Evolutionary conservation across 2,113 vertebrate genomes (phyloP), one percentile per base, ranked within the genome.

Genomic region (Echinops telfairi): DNA sequence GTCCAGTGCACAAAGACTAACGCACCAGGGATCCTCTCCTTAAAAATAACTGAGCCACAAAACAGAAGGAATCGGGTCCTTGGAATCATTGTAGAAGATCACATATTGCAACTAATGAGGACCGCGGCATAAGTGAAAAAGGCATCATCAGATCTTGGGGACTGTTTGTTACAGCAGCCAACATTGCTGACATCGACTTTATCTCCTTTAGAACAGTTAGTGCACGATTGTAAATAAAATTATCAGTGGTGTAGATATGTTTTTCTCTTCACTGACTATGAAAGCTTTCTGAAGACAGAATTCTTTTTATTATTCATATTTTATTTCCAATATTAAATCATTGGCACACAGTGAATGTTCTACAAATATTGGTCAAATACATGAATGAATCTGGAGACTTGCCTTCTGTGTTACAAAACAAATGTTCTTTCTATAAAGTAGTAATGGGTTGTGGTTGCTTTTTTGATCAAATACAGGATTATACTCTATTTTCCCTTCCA

Each of bases 151-250:
- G 40, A 40, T 33, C 78, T 53, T 36, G 31, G 33, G 22, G 36
- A 20, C 1, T 64, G 1, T 83, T 75, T 79, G 16, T 90, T 89
- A 87, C 1, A 84, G 66, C 43, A 92, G 47, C 16, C 82, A 33
- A 14, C 27, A 15, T 16, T 68, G 43, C 85, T 53, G 79, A 75
- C 11, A 47, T 16, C 12, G 33, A 78, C 5, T 19, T 58, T 33
- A 15, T 20, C 76, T 71, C 62, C 19, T 87, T 43, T 27, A 76
- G 22, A 76, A 82, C n/a, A 89, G 53, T 15, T 9, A 47, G 27
- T n/a, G n/a, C 57, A 58, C 17, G 84, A 22, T 27, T 77, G 68
- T 40, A 80, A 83, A 38, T 84, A 36, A 92, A 77, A 82, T 77
- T 53, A 64, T 14, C n/a, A 43, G 36, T 47, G 62, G 47, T 33